Evolutionary conservation across 2,797 vertebrate genomes (phyloP).

Genomic region (Chloroceryle inda): DNA sequence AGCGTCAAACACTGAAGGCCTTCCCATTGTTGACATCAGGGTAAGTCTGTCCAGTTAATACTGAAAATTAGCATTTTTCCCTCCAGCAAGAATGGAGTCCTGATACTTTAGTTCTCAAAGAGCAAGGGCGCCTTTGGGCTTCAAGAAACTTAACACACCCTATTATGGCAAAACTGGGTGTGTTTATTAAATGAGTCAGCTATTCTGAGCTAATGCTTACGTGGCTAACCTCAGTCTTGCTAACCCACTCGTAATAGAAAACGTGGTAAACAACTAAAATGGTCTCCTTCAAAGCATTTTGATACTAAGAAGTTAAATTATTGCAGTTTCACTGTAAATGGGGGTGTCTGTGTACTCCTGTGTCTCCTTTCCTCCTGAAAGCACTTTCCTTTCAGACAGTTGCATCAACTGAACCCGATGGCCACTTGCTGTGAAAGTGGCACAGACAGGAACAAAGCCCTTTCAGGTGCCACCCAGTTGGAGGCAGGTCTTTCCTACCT

Average conservation of each 20-base stretch:
- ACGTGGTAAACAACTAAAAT: background rate
- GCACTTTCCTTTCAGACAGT: background rate
- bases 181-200: constrained; percentile 49
- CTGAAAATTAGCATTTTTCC: background rate
- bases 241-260: background rate
- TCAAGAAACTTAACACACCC: background rate
- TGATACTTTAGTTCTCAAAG: background rate
- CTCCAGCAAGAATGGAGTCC: background rate
- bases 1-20: background rate
- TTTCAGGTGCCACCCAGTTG: background rate
- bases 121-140: background rate
- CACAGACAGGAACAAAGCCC: background rate
- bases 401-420: rapidly evolving
- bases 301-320: background rate
- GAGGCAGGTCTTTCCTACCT: background rate
- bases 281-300: background rate
- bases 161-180: background rate
- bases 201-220: background rate
- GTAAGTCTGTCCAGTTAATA: background rate
- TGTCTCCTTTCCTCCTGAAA: background rate
- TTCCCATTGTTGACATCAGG: background rate
- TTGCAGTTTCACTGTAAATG: background rate
- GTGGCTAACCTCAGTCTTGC: background rate
- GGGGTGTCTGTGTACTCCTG: background rate
- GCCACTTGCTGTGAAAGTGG: rapidly evolving